Base-by-base conservation (phyloP, 2,113 vertebrate species). In the Mystacornis crossleyi region DNA sequence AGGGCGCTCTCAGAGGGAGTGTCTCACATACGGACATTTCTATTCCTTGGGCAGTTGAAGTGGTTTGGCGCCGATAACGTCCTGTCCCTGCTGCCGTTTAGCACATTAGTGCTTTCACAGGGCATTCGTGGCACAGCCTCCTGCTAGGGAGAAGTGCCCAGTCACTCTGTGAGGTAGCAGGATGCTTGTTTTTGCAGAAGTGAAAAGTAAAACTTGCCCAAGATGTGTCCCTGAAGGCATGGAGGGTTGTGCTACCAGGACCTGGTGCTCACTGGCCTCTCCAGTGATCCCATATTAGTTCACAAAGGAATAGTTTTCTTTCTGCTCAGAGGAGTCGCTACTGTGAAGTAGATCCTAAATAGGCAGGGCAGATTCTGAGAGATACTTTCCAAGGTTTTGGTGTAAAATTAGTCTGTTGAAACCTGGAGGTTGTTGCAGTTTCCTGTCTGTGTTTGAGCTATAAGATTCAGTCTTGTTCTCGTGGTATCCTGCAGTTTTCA, bases 1-100 rank as follows among this genome's bases (percentile, higher is more conserved):
- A 33, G 79, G 82, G 79, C 71, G 54, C 85, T 93, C 95, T 97
- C 90, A 40, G 74, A 93, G 94, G 95, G 90, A 92, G 87, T 48
- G 81, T 95, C 81, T 94, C 61, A 66, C 87, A n/a, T 66, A n/a
- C 24, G 93, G 85, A 91, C 87, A 51, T 83, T 93, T 90, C 85
- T 94, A 42, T 95, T 94, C 69, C 64, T 45, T 47, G 64, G 81
- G 29, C 67, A 64, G 82, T 29, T 86, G 95, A 93, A 83, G 81
- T 64, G 85, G 74, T 92, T 95, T 95, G 91, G 58, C 50, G 51
- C 75, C 70, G 92, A 62, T 95, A 89, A 73, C 87, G 94, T 91
- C 71, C 67, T 88, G 87, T 95, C 90, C 87, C 85, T 74, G 62
- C 40, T 93, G 89, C 75, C 86, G 86, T 73, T 95, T 93, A 92